Base-by-base conservation (phyloP, 2,113 vertebrate species). In the Calonectris borealis region DNA sequence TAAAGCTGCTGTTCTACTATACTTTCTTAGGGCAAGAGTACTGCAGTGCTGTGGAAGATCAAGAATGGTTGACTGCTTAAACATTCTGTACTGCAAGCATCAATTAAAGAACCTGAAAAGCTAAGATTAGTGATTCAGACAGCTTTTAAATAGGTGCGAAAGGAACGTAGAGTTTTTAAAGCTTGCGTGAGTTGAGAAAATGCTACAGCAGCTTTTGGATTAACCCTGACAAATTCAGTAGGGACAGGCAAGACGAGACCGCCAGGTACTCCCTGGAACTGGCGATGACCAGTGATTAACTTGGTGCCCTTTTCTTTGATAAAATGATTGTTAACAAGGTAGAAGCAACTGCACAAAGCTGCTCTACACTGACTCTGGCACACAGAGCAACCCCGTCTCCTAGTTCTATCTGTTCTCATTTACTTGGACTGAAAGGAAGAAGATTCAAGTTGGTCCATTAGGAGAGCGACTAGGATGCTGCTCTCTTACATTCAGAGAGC, bases 131-230 rank as follows among this genome's bases (percentile, higher is more conserved):
- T 2, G 4, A 68, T 57, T 34, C 32, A n/a, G 52, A 49, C 42
- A 91, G 22, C 22, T 86, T 57, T 81, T 54, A 72, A 91, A 46
- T 9, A 73, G 22, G 31, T 20, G 5, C 26, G 66, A 80, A 85
- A 3, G 10, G 10, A 49, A 10, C 0, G 0, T 0, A 34, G 13
- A 20, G 22, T n/a, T 82, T 76, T 46, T 49, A 57, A 86, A 81
- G 25, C 51, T 66, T 70, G 16, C 1, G 0, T 0, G 2, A 68
- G 15, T 49, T 44, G n/a, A 83, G 38, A 68, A 87, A 88, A 68
- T 2, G 2, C 11, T 55, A 40, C 25, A 51, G 34, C 12, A 81
- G 10, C 54, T 92, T 89, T 71, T 71, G 51, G 42, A 77, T 83
- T n/a, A 58, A 72, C 38, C 16, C 16, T 29, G 38, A 32, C 34